phyloP scores from a whole-genome alignment of 1,140 invertebrate genomes.

The Calliphora vicina region DNA sequence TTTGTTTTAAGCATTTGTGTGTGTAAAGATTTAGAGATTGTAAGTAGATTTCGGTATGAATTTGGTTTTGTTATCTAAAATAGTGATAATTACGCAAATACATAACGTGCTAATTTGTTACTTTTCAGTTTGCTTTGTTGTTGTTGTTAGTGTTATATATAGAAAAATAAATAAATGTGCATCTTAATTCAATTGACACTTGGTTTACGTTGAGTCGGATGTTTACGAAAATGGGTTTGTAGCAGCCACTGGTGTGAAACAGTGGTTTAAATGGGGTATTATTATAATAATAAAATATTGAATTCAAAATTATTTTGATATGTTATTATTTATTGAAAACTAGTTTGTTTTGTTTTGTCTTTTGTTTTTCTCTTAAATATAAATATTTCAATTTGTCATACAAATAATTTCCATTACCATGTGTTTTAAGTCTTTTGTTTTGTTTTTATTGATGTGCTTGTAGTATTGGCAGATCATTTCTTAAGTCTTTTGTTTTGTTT shows the following conservation, averaged over 20 bases:
- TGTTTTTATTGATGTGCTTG: too few relatives aligned
- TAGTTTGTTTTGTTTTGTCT: neutral
- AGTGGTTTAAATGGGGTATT: neutral
- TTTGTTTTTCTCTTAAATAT: too few relatives aligned
- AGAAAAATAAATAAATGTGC: neutral
- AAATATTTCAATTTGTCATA: too few relatives aligned
- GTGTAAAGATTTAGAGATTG: neutral
- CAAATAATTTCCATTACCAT: too few relatives aligned
- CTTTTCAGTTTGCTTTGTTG: neutral
- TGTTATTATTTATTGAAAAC: neutral
- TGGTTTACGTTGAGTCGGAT: neutral
- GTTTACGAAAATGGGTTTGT: neutral
- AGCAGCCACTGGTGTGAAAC: too few relatives aligned
- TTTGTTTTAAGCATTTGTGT: too few relatives aligned
- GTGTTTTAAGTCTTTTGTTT: neutral
- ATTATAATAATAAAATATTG: neutral
- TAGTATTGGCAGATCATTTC: too few relatives aligned
- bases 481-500: too few relatives aligned
- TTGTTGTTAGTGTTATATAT: neutral
- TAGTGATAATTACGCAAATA: constrained; percentile 24
- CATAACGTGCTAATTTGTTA: neutral
- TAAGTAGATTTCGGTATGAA: neutral
- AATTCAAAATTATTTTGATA: too few relatives aligned
- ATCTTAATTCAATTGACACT: constrained; percentile 29
- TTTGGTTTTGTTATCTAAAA: neutral